Conservation (phyloP, 2,888 invertebrate genomes). For the Leucoma salicis region DNA sequence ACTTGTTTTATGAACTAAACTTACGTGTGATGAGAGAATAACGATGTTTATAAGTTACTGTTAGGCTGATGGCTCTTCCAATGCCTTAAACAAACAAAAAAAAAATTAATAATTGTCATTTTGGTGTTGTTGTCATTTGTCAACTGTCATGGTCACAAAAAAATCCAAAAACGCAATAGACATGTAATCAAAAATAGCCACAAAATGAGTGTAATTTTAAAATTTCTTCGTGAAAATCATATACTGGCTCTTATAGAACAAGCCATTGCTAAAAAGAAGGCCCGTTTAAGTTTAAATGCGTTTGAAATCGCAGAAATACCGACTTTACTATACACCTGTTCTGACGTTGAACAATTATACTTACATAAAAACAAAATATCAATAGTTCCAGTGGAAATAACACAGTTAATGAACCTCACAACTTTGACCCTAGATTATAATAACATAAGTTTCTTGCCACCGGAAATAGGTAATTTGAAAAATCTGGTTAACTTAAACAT, state of each 20-base stretch:
- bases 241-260: constrained; percentile 86
- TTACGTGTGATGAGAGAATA: no score
- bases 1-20: no score
- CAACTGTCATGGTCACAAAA: constrained; percentile 41
- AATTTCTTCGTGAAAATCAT: constrained; percentile 86
- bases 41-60: no score
- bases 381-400: constrained; percentile 71
- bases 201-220: constrained; percentile 85
- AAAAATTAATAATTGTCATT: no score
- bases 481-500: constrained; percentile 84
- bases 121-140: no score
- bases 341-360: constrained; percentile 82
- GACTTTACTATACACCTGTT: constrained; percentile 77
- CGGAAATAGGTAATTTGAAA: constrained; percentile 81
- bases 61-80: no score
- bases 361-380: constrained; percentile 84
- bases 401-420: constrained; percentile 79
- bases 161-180: constrained; percentile 69
- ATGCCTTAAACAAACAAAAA: no score
- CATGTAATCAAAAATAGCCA: constrained; percentile 43
- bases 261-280: constrained; percentile 81
- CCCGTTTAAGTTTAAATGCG: constrained; percentile 83
- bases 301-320: constrained; percentile 85
- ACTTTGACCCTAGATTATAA: constrained; percentile 86
- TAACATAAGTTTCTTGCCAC: constrained; percentile 81